phyloP scores from a whole-genome alignment of 2,113 vertebrate species.

The Chrysochloris asiatica region DNA sequence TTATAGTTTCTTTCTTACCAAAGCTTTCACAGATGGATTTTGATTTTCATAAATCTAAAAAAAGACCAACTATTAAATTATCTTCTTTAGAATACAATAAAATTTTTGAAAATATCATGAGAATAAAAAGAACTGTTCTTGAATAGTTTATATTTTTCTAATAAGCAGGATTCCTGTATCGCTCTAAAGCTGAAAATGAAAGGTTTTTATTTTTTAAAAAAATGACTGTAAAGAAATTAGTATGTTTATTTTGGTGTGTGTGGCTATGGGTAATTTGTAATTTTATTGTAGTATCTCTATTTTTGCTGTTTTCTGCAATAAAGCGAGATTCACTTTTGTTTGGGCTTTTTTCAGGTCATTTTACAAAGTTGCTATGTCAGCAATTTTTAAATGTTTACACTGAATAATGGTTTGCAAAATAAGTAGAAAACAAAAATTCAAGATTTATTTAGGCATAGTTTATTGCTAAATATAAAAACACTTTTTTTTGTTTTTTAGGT shows the following conservation, averaged over 20 bases:
- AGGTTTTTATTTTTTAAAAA: not conserved
- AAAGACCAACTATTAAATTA: not conserved
- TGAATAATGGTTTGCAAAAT: not conserved
- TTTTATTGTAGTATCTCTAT: not conserved
- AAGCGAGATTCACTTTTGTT: no score
- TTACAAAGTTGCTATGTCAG: not conserved
- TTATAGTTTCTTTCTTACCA: not conserved
- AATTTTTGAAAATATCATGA: constrained; percentile 13
- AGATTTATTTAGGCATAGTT: not conserved
- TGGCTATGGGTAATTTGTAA: not conserved
- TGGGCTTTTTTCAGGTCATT: not conserved
- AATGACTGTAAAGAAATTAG: not conserved
- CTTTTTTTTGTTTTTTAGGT: not conserved
- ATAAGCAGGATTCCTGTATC: not conserved
- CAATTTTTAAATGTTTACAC: not conserved
- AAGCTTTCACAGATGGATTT: not conserved
- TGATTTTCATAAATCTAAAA: not conserved
- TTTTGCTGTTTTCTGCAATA: not conserved
- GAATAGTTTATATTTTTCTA: not conserved
- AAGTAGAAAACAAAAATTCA: not conserved
- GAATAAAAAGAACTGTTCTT: not conserved
- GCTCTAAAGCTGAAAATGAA: not conserved
- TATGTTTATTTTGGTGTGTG: not conserved
- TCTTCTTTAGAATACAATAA: not conserved
- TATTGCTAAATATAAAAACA: not conserved